These are phyloP conservation scores for Hydrozoanthus tunicans DNA, from an alignment of 64 coral and sea anemone species.

Conservation along the genomic window DNA sequence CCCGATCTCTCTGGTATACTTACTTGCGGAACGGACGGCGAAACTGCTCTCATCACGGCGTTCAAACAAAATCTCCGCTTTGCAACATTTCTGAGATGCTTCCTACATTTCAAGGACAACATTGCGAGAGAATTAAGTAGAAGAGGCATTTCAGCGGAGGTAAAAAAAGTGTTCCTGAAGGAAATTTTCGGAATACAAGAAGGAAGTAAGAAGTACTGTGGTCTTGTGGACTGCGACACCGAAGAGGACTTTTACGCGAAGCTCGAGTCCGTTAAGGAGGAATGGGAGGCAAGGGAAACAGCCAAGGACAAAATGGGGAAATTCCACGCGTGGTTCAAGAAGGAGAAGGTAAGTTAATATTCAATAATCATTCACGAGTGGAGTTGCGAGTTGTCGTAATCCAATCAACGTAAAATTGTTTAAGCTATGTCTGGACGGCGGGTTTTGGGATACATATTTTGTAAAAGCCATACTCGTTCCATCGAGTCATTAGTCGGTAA, in stretches of 20 bases:
- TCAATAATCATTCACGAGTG: neutral
- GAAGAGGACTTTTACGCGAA: neutral
- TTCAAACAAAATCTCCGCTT: neutral
- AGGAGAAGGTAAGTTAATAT: neutral
- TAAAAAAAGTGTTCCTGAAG: neutral
- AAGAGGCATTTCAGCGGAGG: neutral
- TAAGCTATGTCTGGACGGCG: no score
- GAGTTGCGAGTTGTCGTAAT: neutral
- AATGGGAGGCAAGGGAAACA: neutral
- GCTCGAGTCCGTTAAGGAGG: neutral
- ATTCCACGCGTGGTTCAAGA: neutral
- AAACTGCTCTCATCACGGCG: neutral
- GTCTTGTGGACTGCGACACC: neutral
- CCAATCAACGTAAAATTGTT: neutral
- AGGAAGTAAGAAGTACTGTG: neutral
- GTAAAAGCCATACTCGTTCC: no score
- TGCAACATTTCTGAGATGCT: neutral
- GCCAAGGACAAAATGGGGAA: neutral
- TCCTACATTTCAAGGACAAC: neutral
- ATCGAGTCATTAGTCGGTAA: no score
- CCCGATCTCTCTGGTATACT: neutral
- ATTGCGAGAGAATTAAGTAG: neutral
- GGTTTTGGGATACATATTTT: no score
- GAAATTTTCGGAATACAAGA: conserved; percentile 9
- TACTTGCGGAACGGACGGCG: neutral